These are phyloP conservation scores for Tipula confusa DNA, from an alignment of 2,888 invertebrate species.

Conservation along the genomic window DNA sequence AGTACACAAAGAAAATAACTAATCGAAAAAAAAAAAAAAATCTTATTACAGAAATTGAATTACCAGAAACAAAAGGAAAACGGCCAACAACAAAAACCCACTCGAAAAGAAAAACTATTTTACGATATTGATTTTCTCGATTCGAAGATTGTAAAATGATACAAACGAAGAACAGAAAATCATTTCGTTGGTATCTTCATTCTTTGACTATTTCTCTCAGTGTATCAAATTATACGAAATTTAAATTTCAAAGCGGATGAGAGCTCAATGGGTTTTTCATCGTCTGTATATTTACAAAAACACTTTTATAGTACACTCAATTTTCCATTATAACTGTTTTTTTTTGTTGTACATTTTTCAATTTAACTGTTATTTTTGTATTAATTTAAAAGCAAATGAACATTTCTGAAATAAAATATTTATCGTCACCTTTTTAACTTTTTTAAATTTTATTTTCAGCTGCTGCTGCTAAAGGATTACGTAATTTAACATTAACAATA, in stretches of 20 bases:
- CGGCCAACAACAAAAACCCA: neutral
- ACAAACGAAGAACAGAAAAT: neutral
- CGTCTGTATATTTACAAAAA: neutral
- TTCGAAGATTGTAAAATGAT: neutral
- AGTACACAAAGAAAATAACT: neutral
- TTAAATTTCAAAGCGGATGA: neutral
- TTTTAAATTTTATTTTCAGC: slow-evolving; percentile 44
- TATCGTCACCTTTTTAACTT: slow-evolving; percentile 31
- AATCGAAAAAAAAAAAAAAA: neutral
- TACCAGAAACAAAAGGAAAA: neutral
- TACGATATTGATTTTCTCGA: neutral
- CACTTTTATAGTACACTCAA: neutral
- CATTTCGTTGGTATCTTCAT: neutral
- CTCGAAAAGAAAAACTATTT: neutral
- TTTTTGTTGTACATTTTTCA: neutral
- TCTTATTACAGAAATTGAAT: neutral
- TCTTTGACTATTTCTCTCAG: neutral
- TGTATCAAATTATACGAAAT: neutral
- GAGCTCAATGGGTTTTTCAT: neutral
- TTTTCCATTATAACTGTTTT: neutral
- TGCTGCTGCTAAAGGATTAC: slow-evolving; percentile 54
- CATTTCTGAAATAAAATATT: neutral
- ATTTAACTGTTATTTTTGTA: neutral
- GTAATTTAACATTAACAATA: slow-evolving; percentile 52
- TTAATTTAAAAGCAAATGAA: neutral